A percentile compares a stretch with the other conserved stretches of the same genome.
phyloP scores from a whole-genome alignment of 2,113 vertebrate species.

The Sturnus vulgaris region DNA sequence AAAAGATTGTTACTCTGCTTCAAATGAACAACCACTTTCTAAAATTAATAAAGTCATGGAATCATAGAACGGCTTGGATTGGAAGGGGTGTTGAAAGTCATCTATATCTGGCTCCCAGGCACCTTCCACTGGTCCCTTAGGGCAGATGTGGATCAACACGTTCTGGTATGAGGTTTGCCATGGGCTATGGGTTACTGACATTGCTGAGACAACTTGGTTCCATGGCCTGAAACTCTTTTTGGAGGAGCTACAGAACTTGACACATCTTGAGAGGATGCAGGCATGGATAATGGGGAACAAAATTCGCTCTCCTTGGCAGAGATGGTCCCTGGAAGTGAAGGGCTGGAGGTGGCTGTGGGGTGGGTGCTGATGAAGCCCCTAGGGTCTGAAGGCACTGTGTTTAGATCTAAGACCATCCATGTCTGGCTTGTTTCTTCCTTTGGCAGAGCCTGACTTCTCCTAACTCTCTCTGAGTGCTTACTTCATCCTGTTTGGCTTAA shows the following conservation, averaged over 20 bases:
- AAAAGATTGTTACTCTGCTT: not conserved
- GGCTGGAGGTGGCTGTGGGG: not conserved
- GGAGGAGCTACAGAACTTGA: not conserved
- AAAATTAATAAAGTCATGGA: not conserved
- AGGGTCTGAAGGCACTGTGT: not conserved
- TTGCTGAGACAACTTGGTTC: not conserved
- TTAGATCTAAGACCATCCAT: not conserved
- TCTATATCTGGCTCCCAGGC: not conserved
- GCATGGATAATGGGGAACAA: not conserved
- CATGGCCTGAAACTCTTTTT: not conserved
- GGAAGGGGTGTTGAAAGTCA: not conserved
- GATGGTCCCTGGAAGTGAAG: rapidly evolving
- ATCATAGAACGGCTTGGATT: not conserved
- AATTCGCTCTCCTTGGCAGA: not conserved
- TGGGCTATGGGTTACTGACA: not conserved
- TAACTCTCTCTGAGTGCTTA: not conserved
- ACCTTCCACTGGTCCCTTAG: not conserved
- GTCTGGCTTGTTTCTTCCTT: not conserved
- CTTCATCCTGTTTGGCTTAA: conserved; percentile 2
- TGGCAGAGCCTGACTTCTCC: not conserved
- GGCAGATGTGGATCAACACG: not conserved
- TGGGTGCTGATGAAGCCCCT: not conserved
- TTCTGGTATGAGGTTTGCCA: not conserved
- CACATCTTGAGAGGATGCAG: not conserved
- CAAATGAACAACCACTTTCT: not conserved